These are phyloP conservation scores for Hyperopisus bebe DNA, from an alignment of 2,113 vertebrate genomes.

Conservation along the genomic window DNA sequence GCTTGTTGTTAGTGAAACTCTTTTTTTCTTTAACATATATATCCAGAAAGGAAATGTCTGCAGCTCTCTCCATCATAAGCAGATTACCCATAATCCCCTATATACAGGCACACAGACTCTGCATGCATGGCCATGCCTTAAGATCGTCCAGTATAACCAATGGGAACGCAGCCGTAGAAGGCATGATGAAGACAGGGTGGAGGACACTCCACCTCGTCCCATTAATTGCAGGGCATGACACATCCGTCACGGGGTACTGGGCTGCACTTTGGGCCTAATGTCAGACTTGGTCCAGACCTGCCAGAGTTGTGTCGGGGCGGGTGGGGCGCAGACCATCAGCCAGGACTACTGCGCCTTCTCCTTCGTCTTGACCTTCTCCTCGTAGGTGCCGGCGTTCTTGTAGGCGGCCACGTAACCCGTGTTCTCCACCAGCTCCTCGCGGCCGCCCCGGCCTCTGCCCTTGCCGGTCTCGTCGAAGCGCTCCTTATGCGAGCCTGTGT, in stretches of 20 bases:
- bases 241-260: not conserved
- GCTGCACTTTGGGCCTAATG: constrained; percentile 5
- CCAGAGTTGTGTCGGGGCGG: not conserved
- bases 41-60: not conserved
- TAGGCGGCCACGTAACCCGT: constrained; percentile 87
- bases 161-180: not conserved
- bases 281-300: not conserved
- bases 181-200: not conserved
- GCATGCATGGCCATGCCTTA: not conserved
- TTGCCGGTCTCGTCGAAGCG: constrained; percentile 81
- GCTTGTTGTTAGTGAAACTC: constrained; percentile 3
- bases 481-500: constrained; percentile 89
- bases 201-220: not conserved
- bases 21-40: constrained; percentile 4
- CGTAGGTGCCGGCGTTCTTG: constrained; percentile 83
- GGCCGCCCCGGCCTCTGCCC: constrained; percentile 80
- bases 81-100: not conserved
- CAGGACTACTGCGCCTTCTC: constrained; percentile 37
- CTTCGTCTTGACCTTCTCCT: constrained; percentile 78
- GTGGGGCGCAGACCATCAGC: not conserved
- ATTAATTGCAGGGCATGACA: not conserved
- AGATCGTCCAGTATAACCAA: not conserved
- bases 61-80: not conserved
- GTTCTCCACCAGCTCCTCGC: constrained; percentile 81
- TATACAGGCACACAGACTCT: not conserved